Evolutionary conservation across 92 coral and sea anemone species (phyloP).

Genomic region (Metridium senile): DNA sequence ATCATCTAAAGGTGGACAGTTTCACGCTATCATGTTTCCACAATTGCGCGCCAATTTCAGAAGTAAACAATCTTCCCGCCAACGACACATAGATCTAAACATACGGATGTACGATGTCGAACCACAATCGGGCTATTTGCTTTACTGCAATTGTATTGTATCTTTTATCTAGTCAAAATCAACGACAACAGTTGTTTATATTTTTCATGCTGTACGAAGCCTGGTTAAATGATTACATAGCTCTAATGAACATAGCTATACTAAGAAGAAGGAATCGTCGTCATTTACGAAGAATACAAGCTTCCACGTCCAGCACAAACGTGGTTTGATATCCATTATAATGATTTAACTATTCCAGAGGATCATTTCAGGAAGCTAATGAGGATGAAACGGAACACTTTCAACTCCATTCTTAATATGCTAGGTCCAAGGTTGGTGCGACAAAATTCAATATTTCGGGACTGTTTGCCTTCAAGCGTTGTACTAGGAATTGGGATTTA

Average conservation of each 20-base stretch:
- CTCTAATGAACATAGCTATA: conserved; percentile 18
- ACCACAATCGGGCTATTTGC: conserved; percentile 4
- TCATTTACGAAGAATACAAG: conserved; percentile 9
- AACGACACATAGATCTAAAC: neutral
- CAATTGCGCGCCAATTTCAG: conserved; percentile 17
- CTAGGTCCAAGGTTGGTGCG: conserved; percentile 37
- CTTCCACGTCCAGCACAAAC: conserved; percentile 39
- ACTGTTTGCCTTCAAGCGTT: conserved; percentile 40
- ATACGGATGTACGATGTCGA: neutral
- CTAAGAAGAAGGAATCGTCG: conserved; percentile 20
- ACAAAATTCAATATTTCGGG: conserved; percentile 41
- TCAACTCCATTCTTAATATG: conserved; percentile 16
- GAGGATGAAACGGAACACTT: conserved; percentile 23
- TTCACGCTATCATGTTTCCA: no score
- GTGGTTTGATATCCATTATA: conserved; percentile 52
- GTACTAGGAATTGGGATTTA: conserved; percentile 51
- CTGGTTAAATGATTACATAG: conserved; percentile 11
- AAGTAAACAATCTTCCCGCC: conserved; percentile 23
- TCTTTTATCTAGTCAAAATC: conserved; percentile 4
- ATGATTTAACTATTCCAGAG: conserved; percentile 35
- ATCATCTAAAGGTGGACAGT: no score
- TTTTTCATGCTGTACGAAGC: conserved; percentile 9
- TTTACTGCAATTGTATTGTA: neutral
- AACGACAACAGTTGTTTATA: conserved; percentile 10
- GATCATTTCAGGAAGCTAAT: conserved; percentile 24